Evolutionary conservation across 2,888 invertebrate species (phyloP).

Genomic region (Drosophila bunnanda): DNA sequence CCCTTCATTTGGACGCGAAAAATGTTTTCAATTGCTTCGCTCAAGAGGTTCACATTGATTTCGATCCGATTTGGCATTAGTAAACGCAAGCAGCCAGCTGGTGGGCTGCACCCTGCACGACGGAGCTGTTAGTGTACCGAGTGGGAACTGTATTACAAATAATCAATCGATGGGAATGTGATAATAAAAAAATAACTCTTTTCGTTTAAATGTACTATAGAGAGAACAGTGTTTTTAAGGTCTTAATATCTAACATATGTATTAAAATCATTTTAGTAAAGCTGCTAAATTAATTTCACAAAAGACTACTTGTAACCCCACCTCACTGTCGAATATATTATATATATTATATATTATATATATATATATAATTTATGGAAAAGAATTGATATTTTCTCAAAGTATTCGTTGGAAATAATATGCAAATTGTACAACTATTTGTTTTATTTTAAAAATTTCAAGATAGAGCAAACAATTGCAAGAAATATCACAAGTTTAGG

Average conservation of each 20-base stretch:
- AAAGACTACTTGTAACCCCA: background rate
- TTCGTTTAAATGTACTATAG: background rate
- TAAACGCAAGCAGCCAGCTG: conserved; percentile 6
- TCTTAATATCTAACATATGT: too few relatives aligned
- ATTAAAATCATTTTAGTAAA: background rate
- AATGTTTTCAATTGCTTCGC: conserved; percentile 23
- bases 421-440: too few relatives aligned
- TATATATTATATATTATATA: too few relatives aligned
- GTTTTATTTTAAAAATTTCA: too few relatives aligned
- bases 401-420: too few relatives aligned
- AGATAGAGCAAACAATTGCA: too few relatives aligned
- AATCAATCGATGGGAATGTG: background rate
- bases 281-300: background rate
- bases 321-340: background rate
- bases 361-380: too few relatives aligned
- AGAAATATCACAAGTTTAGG: too few relatives aligned
- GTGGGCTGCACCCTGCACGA: background rate
- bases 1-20: conserved; percentile 14
- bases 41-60: conserved; percentile 31
- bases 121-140: background rate
- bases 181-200: background rate
- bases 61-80: conserved; percentile 21
- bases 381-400: background rate
- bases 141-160: background rate
- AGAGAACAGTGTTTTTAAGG: background rate